Conservation (phyloP, 37 sponge, comb jelly and placozoan genomes). For the Aphrocallistes beatrix region DNA sequence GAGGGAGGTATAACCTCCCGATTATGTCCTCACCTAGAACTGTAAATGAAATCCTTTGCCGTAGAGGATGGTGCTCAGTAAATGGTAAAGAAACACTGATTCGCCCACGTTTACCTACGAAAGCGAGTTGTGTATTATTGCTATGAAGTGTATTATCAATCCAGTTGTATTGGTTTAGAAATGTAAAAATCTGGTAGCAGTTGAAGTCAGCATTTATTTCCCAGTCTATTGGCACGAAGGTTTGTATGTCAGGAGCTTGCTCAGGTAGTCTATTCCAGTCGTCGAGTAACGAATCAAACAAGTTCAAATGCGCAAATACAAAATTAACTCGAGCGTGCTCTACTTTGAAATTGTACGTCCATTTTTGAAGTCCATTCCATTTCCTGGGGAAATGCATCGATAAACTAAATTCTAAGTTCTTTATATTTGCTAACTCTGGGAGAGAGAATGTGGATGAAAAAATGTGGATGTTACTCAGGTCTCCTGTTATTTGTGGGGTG, state of each 20-base stretch:
- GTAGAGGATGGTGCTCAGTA: constrained; percentile 39
- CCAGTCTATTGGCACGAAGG: constrained; percentile 65
- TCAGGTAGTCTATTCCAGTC: constrained; percentile 46
- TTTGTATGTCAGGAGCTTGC: constrained; percentile 42
- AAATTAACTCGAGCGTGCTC: constrained; percentile 29
- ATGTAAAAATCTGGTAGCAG: constrained; percentile 41
- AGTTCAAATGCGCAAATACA: constrained; percentile 61
- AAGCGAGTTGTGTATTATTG: constrained; percentile 30
- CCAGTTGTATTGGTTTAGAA: constrained; percentile 72
- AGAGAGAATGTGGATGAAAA: background rate
- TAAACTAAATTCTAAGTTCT: constrained; percentile 17
- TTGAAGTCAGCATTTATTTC: constrained; percentile 27
- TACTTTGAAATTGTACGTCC: constrained; percentile 47
- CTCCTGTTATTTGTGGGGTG: background rate
- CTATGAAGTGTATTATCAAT: constrained; percentile 24
- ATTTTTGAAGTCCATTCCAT: constrained; percentile 64
- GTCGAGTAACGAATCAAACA: constrained; percentile 52
- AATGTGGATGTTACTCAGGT: background rate
- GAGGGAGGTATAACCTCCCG: background rate
- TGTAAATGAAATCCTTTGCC: constrained; percentile 44
- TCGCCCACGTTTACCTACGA: constrained; percentile 57
- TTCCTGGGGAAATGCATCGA: constrained; percentile 50
- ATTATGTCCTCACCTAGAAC: background rate
- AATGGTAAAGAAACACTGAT: constrained; percentile 46
- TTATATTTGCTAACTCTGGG: background rate